Evolutionary conservation across 2,888 invertebrate genomes (phyloP).

Genomic region (Diploptera punctata): DNA sequence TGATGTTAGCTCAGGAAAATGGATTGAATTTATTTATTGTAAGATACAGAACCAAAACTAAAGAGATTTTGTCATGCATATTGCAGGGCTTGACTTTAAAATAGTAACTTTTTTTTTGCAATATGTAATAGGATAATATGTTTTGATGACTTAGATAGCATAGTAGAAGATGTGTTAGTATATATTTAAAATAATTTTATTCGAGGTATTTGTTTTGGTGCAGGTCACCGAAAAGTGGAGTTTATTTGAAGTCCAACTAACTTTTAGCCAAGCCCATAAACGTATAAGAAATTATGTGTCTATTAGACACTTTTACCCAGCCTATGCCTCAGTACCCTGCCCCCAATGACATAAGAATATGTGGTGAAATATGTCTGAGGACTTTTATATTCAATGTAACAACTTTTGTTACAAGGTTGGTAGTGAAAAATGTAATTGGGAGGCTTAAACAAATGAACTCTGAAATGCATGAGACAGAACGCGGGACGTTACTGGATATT

Average conservation of each 20-base stretch:
- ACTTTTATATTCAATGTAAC: constrained; percentile 21
- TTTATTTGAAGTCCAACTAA: constrained; percentile 33
- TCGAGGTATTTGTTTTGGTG: constrained; percentile 38
- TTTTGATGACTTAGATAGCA: constrained; percentile 32
- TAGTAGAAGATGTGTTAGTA: constrained; percentile 23
- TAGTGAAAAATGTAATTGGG: constrained; percentile 14
- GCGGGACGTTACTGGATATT: constrained; percentile 38
- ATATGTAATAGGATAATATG: constrained; percentile 28
- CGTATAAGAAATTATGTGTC: constrained; percentile 10
- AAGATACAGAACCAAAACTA: background rate
- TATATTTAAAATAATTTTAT: constrained; percentile 31
- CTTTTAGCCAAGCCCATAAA: constrained; percentile 30
- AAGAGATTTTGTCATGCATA: constrained; percentile 2
- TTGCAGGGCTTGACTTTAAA: background rate
- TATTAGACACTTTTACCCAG: constrained; percentile 22
- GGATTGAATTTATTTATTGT: background rate
- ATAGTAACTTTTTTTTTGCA: constrained; percentile 19
- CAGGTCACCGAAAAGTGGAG: constrained; percentile 37
- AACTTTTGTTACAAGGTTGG: constrained; percentile 21
- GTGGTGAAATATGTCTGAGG: constrained; percentile 5
- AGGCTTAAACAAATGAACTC: constrained; percentile 28
- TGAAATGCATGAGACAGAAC: constrained; percentile 32
- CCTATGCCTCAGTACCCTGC: background rate
- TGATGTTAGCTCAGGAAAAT: constrained; percentile 17
- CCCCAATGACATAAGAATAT: constrained; percentile 6